Evolutionary conservation across 2,888 invertebrate species (phyloP).

Genomic region (Shargacucullia verbasci): DNA sequence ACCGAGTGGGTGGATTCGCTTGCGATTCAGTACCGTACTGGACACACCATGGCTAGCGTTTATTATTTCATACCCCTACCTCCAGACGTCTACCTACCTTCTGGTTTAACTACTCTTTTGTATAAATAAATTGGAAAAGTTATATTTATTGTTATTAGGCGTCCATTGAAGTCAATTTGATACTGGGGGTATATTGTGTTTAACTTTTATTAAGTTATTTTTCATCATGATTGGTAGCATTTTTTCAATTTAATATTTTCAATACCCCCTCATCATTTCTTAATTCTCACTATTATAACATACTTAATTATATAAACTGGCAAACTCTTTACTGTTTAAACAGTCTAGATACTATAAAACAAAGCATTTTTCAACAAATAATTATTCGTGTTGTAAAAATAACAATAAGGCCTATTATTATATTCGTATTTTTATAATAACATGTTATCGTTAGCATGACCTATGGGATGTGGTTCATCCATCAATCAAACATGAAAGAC

Average conservation of each 20-base stretch:
- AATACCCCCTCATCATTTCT: neutral
- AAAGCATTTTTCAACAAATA: conserved; percentile 23
- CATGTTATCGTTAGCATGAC: conserved; percentile 67
- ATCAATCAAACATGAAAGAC: conserved; percentile 71
- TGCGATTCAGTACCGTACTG: conserved; percentile 41
- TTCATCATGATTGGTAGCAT: conserved; percentile 33
- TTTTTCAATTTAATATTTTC: conserved; percentile 32
- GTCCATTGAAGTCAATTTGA: conserved; percentile 45
- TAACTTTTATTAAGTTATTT: conserved; percentile 41
- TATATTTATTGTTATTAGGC: conserved; percentile 40
- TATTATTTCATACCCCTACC: conserved; percentile 36
- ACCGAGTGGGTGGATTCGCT: conserved; percentile 58
- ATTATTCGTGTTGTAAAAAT: conserved; percentile 37
- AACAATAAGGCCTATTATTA: conserved; percentile 46
- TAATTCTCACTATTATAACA: no score
- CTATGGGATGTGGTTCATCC: conserved; percentile 63
- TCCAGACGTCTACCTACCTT: conserved; percentile 15
- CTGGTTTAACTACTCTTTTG: conserved; percentile 35
- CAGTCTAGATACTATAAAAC: conserved; percentile 8
- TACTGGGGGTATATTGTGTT: conserved; percentile 56
- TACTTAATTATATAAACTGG: no score
- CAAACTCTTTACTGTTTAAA: conserved; percentile 6
- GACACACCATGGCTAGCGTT: conserved; percentile 48
- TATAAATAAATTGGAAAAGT: conserved; percentile 25
- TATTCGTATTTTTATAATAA: conserved; percentile 62